phyloP scores from a whole-genome alignment of 92 coral and sea anemone species.

The Siderastrea siderea region DNA sequence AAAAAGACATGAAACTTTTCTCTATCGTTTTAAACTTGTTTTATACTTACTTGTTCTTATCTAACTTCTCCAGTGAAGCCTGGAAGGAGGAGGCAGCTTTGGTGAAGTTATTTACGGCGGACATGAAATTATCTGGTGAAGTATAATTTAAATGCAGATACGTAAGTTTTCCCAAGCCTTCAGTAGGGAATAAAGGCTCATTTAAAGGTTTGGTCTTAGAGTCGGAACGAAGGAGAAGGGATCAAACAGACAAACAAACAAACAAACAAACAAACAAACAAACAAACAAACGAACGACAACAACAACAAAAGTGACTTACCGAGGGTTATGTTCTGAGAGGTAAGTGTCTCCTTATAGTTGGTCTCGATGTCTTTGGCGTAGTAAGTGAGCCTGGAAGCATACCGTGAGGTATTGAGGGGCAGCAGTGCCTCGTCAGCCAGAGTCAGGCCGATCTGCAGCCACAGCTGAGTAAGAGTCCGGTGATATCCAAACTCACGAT shows the following conservation, averaged over 20 bases:
- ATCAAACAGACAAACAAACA: no score
- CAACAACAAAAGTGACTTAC: constrained; percentile 38
- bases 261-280: no score
- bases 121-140: constrained; percentile 47
- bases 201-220: background rate
- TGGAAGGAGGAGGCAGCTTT: constrained; percentile 74
- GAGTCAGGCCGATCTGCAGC: constrained; percentile 58
- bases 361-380: constrained; percentile 58
- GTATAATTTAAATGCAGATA: background rate
- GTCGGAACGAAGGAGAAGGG: background rate
- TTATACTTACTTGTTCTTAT: constrained; percentile 74
- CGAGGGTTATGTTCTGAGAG: constrained; percentile 67
- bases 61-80: constrained; percentile 46
- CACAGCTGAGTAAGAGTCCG: constrained; percentile 81
- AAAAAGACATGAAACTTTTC: background rate
- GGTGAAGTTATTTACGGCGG: constrained; percentile 70
- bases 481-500: constrained; percentile 80
- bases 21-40: background rate
- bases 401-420: constrained; percentile 79
- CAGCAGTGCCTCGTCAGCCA: constrained; percentile 71
- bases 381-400: constrained; percentile 50
- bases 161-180: background rate
- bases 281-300: no score
- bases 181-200: background rate
- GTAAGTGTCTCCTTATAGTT: constrained; percentile 41